phyloP scores from a whole-genome alignment of 2,888 invertebrate species.

The Aplocera efformata region DNA sequence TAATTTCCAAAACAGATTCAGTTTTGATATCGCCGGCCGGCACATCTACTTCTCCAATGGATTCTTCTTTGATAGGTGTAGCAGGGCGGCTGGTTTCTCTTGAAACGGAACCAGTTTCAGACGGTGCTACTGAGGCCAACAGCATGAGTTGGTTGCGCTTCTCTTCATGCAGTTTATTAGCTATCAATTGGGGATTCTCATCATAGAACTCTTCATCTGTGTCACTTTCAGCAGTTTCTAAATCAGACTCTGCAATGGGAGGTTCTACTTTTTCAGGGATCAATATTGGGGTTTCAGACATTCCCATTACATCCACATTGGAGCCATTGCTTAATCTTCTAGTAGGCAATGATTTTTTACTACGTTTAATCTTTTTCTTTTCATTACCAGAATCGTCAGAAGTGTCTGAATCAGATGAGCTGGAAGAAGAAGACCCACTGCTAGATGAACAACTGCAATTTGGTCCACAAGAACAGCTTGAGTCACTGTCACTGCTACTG shows the following conservation, averaged over 20 bases:
- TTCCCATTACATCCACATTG: constrained; percentile 77
- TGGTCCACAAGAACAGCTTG: constrained; percentile 90
- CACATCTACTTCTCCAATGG: background rate
- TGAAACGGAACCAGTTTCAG: constrained; percentile 78
- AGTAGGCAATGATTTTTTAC: constrained; percentile 56
- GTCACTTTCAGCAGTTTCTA: constrained; percentile 91
- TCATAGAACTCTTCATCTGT: constrained; percentile 95
- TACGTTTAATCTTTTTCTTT: constrained; percentile 67
- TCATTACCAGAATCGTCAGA: constrained; percentile 64
- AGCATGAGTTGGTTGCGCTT: constrained; percentile 86
- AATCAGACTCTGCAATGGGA: constrained; percentile 88
- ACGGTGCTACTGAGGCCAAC: constrained; percentile 82
- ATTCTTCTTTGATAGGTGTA: constrained; percentile 74
- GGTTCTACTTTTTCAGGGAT: constrained; percentile 78
- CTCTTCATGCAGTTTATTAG: constrained; percentile 86
- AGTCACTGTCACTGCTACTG: constrained; percentile 87
- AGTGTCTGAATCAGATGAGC: constrained; percentile 74
- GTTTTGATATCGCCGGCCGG: constrained; percentile 6
- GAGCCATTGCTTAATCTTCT: constrained; percentile 71
- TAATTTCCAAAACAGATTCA: constrained; percentile 31
- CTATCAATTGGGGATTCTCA: constrained; percentile 87
- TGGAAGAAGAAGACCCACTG: constrained; percentile 84
- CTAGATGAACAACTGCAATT: constrained; percentile 91
- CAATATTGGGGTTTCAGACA: constrained; percentile 69
- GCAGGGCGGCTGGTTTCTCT: constrained; percentile 83